A percentile compares a stretch with the other conserved stretches of the same genome.
phyloP scores from a whole-genome alignment of 2,113 vertebrate species.

The Thymallus thymallus region DNA sequence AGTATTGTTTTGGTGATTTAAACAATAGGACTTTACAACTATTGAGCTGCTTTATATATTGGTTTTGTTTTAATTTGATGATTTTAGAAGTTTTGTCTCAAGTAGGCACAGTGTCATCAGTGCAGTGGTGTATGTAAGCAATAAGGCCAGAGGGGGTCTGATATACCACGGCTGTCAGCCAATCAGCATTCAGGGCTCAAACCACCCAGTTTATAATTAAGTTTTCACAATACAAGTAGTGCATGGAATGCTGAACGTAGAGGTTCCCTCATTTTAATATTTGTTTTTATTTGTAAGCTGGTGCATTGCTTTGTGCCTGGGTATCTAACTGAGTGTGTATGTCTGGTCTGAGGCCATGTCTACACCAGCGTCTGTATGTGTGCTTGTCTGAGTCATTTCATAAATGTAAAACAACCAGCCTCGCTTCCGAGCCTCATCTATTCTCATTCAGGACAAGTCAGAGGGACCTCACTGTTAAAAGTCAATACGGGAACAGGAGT shows the following conservation, averaged over 20 bases:
- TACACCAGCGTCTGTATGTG: neutral
- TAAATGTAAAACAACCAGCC: conserved; percentile 52
- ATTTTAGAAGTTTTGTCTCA: too few relatives aligned
- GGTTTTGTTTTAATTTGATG: neutral
- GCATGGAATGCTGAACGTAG: neutral
- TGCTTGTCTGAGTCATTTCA: conserved; percentile 41
- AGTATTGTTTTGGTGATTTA: conserved; percentile 48
- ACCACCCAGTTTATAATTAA: too few relatives aligned
- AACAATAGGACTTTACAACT: conserved; percentile 48
- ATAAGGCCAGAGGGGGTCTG: too few relatives aligned
- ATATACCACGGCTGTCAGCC: too few relatives aligned
- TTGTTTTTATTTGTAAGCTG: neutral
- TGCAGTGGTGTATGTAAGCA: neutral
- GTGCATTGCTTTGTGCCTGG: neutral
- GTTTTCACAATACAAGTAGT: neutral
- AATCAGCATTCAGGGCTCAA: too few relatives aligned
- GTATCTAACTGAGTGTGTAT: neutral
- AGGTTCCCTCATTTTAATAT: neutral
- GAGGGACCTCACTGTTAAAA: conserved; percentile 45
- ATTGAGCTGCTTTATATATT: conserved; percentile 10
- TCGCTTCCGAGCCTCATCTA: conserved; percentile 53
- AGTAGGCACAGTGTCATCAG: too few relatives aligned
- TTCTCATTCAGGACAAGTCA: conserved; percentile 58
- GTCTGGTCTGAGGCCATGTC: neutral
- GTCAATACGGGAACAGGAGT: conserved; percentile 56